Conservation (phyloP, 1,140 invertebrate species). For the Hypsibius dujardini region DNA sequence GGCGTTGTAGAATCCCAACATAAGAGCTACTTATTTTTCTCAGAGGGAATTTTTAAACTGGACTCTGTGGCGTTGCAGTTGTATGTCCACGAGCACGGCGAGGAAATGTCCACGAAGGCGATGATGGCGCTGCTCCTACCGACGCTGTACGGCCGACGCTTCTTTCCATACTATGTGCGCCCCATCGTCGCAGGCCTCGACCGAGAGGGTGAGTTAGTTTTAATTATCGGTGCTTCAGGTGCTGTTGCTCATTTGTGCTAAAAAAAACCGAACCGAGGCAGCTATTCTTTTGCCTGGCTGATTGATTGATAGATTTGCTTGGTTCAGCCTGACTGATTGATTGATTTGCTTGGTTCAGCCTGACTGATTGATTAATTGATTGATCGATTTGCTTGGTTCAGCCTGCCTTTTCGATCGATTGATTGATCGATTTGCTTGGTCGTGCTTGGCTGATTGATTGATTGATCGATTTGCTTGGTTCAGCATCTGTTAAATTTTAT, state of each 20-base stretch:
- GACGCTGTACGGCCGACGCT: constrained; percentile 85
- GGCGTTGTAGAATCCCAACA: too few species aligned
- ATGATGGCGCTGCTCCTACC: constrained; percentile 86
- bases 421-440: constrained; percentile 11
- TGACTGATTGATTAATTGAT: too few species aligned
- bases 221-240: too few species aligned
- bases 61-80: constrained; percentile 46
- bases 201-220: constrained; percentile 39
- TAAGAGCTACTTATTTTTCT: too few species aligned
- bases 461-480: constrained; percentile 20
- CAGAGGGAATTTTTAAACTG: constrained; percentile 18
- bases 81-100: constrained; percentile 86
- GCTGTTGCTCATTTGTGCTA: too few species aligned
- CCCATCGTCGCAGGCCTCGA: constrained; percentile 75
- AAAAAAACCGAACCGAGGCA: too few species aligned
- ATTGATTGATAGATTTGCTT: too few species aligned
- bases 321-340: too few species aligned
- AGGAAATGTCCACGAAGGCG: constrained; percentile 73
- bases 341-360: too few species aligned
- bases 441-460: constrained; percentile 18
- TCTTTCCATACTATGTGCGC: constrained; percentile 95
- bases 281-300: too few species aligned
- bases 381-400: too few species aligned
- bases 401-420: too few species aligned
- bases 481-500: constrained; percentile 1